A percentile compares a stretch with the other conserved stretches of the same genome.
Evolutionary conservation across 2,113 vertebrate genomes (phyloP).

Genomic region (Empidonax alnorum): DNA sequence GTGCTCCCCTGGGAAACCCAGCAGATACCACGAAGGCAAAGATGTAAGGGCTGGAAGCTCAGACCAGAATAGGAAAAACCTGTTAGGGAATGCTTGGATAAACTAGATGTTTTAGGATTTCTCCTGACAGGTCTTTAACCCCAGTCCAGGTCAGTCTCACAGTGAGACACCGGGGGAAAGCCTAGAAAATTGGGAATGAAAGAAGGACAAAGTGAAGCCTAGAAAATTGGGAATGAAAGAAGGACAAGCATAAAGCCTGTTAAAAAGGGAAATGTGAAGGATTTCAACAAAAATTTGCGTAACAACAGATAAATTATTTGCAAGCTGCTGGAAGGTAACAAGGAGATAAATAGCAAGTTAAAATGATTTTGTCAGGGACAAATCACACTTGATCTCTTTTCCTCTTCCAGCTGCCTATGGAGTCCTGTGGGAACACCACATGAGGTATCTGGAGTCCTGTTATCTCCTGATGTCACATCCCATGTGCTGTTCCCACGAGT

Average conservation of each 20-base stretch:
- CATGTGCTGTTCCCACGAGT: background rate
- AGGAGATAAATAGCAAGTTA: background rate
- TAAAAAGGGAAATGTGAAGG: background rate
- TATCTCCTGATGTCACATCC: background rate
- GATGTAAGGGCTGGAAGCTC: background rate
- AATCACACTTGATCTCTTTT: background rate
- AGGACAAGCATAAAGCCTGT: background rate
- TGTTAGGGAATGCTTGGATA: background rate
- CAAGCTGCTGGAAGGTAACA: constrained; percentile 21
- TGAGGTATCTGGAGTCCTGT: background rate
- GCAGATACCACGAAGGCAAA: background rate
- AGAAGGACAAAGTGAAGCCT: background rate
- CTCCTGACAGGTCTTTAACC: background rate
- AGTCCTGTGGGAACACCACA: background rate
- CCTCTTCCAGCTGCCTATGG: background rate
- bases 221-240: background rate
- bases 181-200: background rate
- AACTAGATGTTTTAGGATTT: background rate
- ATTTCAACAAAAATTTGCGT: background rate
- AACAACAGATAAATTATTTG: background rate
- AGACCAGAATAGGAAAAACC: background rate
- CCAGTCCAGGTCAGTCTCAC: background rate
- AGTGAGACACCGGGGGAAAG: background rate
- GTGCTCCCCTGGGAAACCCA: background rate
- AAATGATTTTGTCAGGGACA: constrained; percentile 6